Base-by-base conservation (phyloP, 2,888 invertebrate species). In the Xanthia icteritia region DNA sequence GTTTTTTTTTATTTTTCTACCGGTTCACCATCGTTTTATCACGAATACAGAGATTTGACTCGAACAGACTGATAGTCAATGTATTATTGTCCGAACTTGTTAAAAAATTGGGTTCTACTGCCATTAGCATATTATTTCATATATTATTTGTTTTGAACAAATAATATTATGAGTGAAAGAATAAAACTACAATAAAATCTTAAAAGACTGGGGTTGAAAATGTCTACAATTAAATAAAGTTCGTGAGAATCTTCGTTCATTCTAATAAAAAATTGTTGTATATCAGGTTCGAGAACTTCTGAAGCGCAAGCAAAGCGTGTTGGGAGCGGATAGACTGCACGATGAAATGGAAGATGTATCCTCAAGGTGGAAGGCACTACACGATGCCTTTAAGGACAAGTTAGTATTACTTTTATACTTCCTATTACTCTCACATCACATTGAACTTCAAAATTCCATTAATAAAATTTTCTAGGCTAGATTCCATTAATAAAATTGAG, bases 301-400 rank as follows among this genome's bases (percentile, higher is more conserved):
- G 56, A 97, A 98, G 79, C 98, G 99, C 76, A 99, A 99, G 91
- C 98, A 98, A 31, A 98, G 98, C 83, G 99, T 98, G 0, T 97
- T 98, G 6, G 99, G 99, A 20, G 98, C 98, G 0, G 98, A 99
- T 85, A 97, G 97, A 31, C 96, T 99, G n/a, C 98, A 98, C 86
- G 97, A 98, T 85, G 98, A 98, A 93, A 97, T 99, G 90, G 98
- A 98, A 88, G 98, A 98, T 85, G 98, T 99, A 17, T 97, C 98
- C 61, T 97, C 98, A 1, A 97, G 98, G 78, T 99, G 99, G 99
- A 98, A 98, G 95, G 98, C 97, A n/a, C 97, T 99, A 39, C 98
- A 98, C 88, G 98, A 99, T 86, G 97, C 98, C 23, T 98, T 99
- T 95, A 99, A 99, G 93, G 96, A 97, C 88, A 97, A 97, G 97